Evolutionary conservation across 2,113 vertebrate genomes (phyloP), one percentile per base, ranked within the genome.

Genomic region (Nipponia nippon): DNA sequence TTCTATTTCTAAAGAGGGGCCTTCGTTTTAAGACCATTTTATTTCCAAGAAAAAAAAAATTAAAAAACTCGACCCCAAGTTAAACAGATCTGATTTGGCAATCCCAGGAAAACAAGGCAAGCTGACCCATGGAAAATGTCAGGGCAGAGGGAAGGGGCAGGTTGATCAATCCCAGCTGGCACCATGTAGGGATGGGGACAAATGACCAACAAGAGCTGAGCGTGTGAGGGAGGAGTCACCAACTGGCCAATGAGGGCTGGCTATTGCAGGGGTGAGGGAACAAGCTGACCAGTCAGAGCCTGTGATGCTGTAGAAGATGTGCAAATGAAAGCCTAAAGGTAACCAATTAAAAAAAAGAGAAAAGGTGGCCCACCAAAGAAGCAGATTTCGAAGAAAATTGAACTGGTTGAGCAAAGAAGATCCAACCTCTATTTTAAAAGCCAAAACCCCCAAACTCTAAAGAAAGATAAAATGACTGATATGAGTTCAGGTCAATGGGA

Each of bases 1-100:
- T 90, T 83, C 44, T 76, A 7, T 77, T 93, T 92, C 72, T 89
- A 79, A 94, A 96, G 47, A 61, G 27, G 2, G 14, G 32, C 42
- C 16, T 61, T 78, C 12, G 14, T 81, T 92, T 89, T 82, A 82
- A 82, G 30, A 72, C 58, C 44, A 8, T 80, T 70, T 63, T 46
- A 49, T 88, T 91, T 90, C 40, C 42, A 87, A 4, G 11, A 13
- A 6, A 20, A 11, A 44, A 80, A 62, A 66, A 46, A 9, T 58
- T 38, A 2, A 49, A 78, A 83, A 11, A 1, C 17, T 86, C 1
- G 0, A 5, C 11, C 38, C 16, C 9, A 82, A 29, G 26, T 82
- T 82, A 93, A 96, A 93, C 75, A 94, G 62, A 49, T 76, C 26
- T 67, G 88, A 67, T 96, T 91, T 88, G 73, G 81, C 82, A 97